Evolutionary conservation across 35 echinoderm and acorn worm species (phyloP).

Genomic region (Patiria miniata): DNA sequence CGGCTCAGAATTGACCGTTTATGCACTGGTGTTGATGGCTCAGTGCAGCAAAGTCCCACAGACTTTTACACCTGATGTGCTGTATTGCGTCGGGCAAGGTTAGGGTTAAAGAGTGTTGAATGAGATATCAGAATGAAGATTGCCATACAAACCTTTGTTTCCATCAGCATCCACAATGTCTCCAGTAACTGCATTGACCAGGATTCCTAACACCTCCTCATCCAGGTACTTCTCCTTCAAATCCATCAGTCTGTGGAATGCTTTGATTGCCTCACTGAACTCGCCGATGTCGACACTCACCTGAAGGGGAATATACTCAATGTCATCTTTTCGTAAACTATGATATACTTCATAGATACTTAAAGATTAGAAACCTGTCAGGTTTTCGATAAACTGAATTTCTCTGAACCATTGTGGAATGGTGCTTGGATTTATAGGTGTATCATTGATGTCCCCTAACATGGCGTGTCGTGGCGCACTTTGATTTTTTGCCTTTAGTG

Average conservation of each 20-base stretch:
- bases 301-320: constrained; percentile 46
- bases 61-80: too few species aligned
- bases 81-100: too few species aligned
- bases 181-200: constrained; percentile 60
- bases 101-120: too few species aligned
- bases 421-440: too few species aligned
- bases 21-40: too few species aligned
- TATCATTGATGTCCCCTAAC: too few species aligned
- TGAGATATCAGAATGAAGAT: not conserved
- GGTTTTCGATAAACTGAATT: too few species aligned
- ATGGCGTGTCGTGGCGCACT: too few species aligned
- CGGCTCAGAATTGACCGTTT: too few species aligned
- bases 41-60: too few species aligned
- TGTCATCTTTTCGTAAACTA: not conserved
- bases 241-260: constrained; percentile 81
- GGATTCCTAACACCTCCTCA: constrained; percentile 73
- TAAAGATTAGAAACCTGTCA: not conserved
- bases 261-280: constrained; percentile 74
- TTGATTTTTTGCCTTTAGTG: too few species aligned
- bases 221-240: constrained; percentile 81
- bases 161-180: constrained; percentile 59
- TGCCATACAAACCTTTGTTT: constrained; percentile 54
- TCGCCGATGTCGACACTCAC: constrained; percentile 82
- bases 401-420: too few species aligned
- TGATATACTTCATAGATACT: not conserved